Evolutionary conservation across 2,113 vertebrate genomes (phyloP), one percentile per base, ranked within the genome.

Genomic region (Cnemophilus loriae): DNA sequence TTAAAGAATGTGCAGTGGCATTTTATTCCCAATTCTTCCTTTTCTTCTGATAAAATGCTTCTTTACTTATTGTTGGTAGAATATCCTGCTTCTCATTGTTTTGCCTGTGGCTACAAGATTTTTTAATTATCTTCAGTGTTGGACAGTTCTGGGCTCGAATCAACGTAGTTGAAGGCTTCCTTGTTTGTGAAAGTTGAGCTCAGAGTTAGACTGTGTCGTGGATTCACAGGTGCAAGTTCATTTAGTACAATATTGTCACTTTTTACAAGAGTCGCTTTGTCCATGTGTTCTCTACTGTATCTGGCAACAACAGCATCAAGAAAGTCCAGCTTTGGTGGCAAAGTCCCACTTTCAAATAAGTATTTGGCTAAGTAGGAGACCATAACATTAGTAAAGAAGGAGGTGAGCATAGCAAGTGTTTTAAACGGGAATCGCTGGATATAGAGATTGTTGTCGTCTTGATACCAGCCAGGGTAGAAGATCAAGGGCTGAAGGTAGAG

Each of bases 281-380:
- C 99, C 99, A 99, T 99, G 79, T 99, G 99, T 97, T 99, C 99
- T 84, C 98, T 98, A 95, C 99, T 99, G 94, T 99, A 98, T 96
- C 98, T 99, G 50, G 99, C 98, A 64, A 99, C 98, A 76, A 99
- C 99, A 24, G 99, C 99, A 91, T 99, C 98, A 84, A 99, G 97
- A 84, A 99, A 98, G 97, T 99, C 99, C 61, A 99, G 98, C 96
- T 99, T 99, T 53, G 99, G 99, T 49, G 99, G 98, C 88, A 99
- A 95, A 68, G 92, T 98, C n/a, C 99, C 99, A 39, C 99, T 99
- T 97, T 99, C 99, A 96, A 99, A 99, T 17, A 99, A 97, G 70
- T 99, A 99, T 95, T 99, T 99, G 86, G 98, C 98, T 90, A 99
- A 82, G 91, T 99, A 98, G 37, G 99, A 99, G 82, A 99, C 96